phyloP scores from a whole-genome alignment of 2,113 vertebrate genomes.

The Sylvietta virens region DNA sequence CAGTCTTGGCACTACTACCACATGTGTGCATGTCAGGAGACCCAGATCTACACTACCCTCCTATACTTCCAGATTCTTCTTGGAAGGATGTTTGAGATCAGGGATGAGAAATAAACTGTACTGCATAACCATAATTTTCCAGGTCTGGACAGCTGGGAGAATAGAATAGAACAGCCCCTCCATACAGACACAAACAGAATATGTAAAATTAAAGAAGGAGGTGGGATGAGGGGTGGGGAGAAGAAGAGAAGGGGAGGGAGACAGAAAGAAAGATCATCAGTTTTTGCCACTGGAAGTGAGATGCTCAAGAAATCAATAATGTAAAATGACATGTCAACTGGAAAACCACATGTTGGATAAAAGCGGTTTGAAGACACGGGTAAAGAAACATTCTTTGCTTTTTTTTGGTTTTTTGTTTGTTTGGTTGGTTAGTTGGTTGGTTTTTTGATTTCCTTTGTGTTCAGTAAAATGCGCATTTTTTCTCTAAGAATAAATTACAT shows the following conservation, averaged over 20 bases:
- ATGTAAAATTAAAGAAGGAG: neutral
- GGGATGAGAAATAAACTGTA: neutral
- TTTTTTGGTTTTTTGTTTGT: neutral
- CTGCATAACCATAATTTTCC: neutral
- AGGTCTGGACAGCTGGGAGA: neutral
- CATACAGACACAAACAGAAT: neutral
- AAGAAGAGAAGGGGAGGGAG: neutral
- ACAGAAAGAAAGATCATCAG: neutral
- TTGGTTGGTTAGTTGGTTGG: accelerated
- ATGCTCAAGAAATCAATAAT: neutral
- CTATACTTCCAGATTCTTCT: neutral
- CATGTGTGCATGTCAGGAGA: neutral
- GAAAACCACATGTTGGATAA: neutral
- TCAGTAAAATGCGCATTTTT: neutral
- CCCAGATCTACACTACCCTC: neutral
- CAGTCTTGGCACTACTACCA: neutral
- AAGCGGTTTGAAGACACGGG: neutral
- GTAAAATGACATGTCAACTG: neutral
- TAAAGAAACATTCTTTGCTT: neutral
- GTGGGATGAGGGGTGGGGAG: accelerated
- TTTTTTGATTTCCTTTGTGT: neutral
- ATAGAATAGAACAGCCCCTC: neutral
- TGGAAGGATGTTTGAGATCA: neutral
- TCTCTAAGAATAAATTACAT: neutral
- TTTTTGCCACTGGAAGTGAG: neutral